Base-by-base conservation (phyloP, 2,113 vertebrate species). In the Silurus glanis region DNA sequence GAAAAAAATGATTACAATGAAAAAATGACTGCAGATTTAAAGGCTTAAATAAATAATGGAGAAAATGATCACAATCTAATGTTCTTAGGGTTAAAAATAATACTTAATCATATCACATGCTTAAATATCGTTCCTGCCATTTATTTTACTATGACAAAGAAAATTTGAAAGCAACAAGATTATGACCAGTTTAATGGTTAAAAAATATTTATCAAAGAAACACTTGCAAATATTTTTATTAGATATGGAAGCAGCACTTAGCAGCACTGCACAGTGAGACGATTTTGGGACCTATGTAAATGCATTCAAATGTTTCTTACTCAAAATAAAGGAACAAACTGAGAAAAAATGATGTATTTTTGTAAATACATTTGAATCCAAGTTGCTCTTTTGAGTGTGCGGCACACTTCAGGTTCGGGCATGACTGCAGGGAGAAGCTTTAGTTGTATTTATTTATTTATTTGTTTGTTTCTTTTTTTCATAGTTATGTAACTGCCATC, bases 261-360 rank as follows among this genome's bases (percentile, higher is more conserved):
- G 51, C 71, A 72, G 61, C 19, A 66, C 61, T 58, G 49, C 16
- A 37, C 47, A 61, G 69, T 6, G 86, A 83, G 62, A 87, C 51
- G 79, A 21, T 19, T 80, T 86, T 85, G 85, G 75, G 23, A 55
- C 51, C 69, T 87, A 78, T 90, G 91, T 21, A 88, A 86, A 21
- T 88, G 91, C 91, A 91, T 90, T 91, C 88, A 90, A 91, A 21
- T 75, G 7, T 51, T 75, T 51, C 5, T 59, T 37, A 19, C 12
- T 23, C 25, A 78, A 79, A n/a, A n/a, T 7, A 21, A 78, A 49
- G 13, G 83, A 88, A 49, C 55, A 47, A 71, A 16, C 37, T 37
- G 1, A 83, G 37, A 61, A 61, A 86, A 55, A 21, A 45, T 4
- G 28, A 8, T 67, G 55, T 88, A 89, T 55, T 16, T 72, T 17